Evolutionary conservation across 2,888 invertebrate genomes (phyloP).

Genomic region (Hirtodrosophila trivittata): DNA sequence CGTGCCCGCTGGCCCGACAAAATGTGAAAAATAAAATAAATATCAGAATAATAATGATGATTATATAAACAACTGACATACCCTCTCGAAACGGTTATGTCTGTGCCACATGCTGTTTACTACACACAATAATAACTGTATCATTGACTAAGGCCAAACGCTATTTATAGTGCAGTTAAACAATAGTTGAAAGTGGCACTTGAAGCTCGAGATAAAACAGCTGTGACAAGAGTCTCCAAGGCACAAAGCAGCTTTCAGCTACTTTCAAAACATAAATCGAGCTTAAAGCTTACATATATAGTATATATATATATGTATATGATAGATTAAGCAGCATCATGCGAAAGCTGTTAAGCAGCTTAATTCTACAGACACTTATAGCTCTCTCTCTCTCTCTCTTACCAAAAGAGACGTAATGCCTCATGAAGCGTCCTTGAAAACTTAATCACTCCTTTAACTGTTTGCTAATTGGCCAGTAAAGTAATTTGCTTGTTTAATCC

Average conservation of each 20-base stretch:
- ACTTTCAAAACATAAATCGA: too few species aligned
- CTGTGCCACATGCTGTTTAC: constrained; percentile 21
- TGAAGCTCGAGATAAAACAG: background rate
- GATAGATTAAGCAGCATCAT: too few species aligned
- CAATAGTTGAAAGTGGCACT: background rate
- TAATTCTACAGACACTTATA: too few species aligned
- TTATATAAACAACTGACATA: constrained; percentile 29
- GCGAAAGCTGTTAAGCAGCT: too few species aligned
- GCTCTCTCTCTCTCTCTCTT: too few species aligned
- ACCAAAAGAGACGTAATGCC: too few species aligned
- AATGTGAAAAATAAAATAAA: constrained; percentile 56
- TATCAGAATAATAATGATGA: constrained; percentile 58
- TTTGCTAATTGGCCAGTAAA: constrained; percentile 44
- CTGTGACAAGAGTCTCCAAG: too few species aligned
- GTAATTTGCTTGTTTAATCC: constrained; percentile 40
- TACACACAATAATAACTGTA: constrained; percentile 30
- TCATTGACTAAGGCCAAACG: constrained; percentile 34
- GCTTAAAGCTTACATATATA: too few species aligned
- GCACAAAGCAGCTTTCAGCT: too few species aligned
- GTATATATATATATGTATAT: too few species aligned
- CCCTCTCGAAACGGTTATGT: background rate
- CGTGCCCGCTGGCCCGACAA: constrained; percentile 62
- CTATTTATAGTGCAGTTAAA: constrained; percentile 9
- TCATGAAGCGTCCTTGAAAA: background rate
- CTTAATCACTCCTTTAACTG: constrained; percentile 13